Percentiles rank a stretch among this genome's conserved stretches.
Conservation (phyloP, 2,113 vertebrate species). For the Haplotaxodon microlepis region DNA sequence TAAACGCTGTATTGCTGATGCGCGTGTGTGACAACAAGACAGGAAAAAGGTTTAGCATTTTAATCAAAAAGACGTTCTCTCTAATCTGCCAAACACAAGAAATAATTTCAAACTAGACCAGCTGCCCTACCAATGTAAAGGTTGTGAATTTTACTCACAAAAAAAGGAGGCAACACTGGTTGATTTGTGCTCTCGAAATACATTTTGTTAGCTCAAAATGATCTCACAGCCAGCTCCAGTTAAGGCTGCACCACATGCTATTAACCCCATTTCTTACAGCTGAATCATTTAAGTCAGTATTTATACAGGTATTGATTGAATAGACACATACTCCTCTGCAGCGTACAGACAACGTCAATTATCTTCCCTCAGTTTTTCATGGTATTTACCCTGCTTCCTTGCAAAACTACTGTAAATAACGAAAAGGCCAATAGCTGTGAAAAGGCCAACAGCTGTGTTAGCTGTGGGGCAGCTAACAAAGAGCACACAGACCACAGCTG, state of each 20-base stretch:
- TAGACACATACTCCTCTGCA: neutral
- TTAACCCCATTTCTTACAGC: neutral
- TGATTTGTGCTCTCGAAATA: neutral
- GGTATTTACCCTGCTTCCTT: neutral
- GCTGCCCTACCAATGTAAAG: neutral
- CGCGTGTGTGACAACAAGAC: neutral
- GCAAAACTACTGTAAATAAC: constrained; percentile 8
- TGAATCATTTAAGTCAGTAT: neutral
- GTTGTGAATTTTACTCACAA: neutral
- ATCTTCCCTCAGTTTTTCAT: neutral
- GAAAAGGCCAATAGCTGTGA: neutral
- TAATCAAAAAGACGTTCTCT: neutral
- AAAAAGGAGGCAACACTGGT: neutral
- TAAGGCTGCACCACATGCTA: neutral
- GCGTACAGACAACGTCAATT: neutral
- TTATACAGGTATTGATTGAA: constrained; percentile 2
- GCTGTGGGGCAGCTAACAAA: neutral
- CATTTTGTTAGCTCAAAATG: neutral
- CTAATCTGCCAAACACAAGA: neutral
- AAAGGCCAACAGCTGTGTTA: neutral
- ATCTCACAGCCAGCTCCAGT: neutral
- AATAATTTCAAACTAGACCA: neutral
- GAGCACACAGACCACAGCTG: neutral
- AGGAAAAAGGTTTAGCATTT: neutral
- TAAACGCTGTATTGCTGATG: neutral